These are phyloP conservation scores for Cranoglanis bouderius DNA, from an alignment of 2,113 vertebrate species.

Conservation along the genomic window DNA sequence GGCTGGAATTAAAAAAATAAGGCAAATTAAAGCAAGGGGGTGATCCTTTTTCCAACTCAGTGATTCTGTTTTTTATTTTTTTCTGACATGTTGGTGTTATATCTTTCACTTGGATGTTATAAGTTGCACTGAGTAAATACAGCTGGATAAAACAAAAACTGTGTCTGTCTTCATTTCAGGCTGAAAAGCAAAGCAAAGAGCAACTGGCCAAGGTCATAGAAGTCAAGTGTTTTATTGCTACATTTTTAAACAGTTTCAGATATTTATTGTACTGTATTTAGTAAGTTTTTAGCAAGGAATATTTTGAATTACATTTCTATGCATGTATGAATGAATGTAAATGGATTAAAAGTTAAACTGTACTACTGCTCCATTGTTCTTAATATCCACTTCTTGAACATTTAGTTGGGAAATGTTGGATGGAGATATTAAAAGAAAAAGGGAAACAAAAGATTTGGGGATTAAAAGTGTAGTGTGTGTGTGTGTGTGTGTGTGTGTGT, in stretches of 20 bases:
- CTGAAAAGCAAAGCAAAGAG: too few species aligned
- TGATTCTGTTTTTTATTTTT: too few species aligned
- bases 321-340: neutral
- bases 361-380: neutral
- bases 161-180: too few species aligned
- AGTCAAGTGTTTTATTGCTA: too few species aligned
- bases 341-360: neutral
- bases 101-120: too few species aligned
- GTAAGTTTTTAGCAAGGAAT: neutral
- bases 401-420: neutral
- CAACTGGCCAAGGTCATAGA: neutral
- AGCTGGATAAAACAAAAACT: too few species aligned
- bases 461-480: neutral
- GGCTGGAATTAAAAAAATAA: too few species aligned
- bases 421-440: neutral
- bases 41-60: too few species aligned
- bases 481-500: neutral
- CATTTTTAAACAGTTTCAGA: neutral
- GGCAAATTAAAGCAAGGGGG: too few species aligned
- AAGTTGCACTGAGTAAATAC: too few species aligned
- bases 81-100: too few species aligned
- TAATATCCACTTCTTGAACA: neutral
- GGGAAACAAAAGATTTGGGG: neutral
- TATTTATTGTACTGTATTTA: neutral
- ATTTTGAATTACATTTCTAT: neutral